A percentile compares a stretch with the other conserved stretches of the same genome.
Evolutionary conservation across 2,888 invertebrate species (phyloP).

Genomic region (Drepanosiphum platanoidis): DNA sequence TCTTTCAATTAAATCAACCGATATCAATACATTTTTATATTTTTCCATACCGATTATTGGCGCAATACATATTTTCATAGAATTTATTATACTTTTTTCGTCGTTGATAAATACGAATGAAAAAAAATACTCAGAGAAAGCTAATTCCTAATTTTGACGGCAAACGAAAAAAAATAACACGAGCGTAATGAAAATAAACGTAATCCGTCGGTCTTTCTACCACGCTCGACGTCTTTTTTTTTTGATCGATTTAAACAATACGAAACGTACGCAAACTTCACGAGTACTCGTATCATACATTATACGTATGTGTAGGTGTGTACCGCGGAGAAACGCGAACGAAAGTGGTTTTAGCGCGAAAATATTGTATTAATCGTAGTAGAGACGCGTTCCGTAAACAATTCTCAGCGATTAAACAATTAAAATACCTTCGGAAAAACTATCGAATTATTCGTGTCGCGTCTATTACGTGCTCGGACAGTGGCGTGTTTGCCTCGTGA

Average conservation of each 20-base stretch:
- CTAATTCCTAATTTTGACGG: background rate
- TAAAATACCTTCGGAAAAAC: background rate
- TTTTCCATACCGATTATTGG: background rate
- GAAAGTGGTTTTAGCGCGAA: background rate
- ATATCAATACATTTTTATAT: background rate
- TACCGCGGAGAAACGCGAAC: background rate
- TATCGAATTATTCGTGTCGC: background rate
- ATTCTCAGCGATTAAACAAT: conserved; percentile 27
- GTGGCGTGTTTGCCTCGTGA: too few relatives aligned
- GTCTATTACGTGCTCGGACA: background rate
- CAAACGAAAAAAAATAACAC: background rate
- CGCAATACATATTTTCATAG: too few relatives aligned
- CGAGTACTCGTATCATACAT: background rate
- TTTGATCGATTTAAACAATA: background rate
- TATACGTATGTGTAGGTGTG: background rate
- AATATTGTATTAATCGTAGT: background rate
- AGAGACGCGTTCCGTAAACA: background rate
- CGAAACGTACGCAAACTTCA: too few relatives aligned
- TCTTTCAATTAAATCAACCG: background rate
- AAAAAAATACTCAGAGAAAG: too few relatives aligned
- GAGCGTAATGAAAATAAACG: background rate
- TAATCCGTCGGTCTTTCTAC: background rate
- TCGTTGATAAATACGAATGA: too few relatives aligned
- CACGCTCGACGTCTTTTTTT: background rate
- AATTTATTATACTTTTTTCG: background rate